Conservation (phyloP, 2,888 invertebrate species). For the Eupithecia exiguata region DNA sequence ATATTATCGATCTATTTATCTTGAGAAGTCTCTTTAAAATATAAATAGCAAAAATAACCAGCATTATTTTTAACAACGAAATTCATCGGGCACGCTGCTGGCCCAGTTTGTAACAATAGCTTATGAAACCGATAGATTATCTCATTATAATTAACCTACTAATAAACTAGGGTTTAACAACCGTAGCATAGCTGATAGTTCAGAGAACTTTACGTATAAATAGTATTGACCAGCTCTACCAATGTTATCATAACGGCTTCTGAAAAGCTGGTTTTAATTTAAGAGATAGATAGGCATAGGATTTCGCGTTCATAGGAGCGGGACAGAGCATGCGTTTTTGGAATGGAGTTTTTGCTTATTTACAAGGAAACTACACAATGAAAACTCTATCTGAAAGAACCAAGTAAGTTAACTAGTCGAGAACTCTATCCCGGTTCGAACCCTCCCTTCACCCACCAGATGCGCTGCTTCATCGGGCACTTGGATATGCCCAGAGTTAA, state of each 20-base stretch:
- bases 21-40: too few species aligned
- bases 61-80: not conserved
- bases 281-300: too few species aligned
- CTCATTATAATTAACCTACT: slow-evolving; percentile 24
- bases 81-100: slow-evolving; percentile 4
- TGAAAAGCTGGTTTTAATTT: not conserved
- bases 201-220: not conserved
- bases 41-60: not conserved
- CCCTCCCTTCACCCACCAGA: slow-evolving; percentile 91
- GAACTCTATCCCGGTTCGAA: slow-evolving; percentile 95
- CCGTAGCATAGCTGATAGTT: slow-evolving; percentile 14
- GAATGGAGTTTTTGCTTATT: too few species aligned
- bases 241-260: not conserved
- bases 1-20: too few species aligned
- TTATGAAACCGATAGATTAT: slow-evolving; percentile 30
- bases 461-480: slow-evolving; percentile 94
- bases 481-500: slow-evolving; percentile 93
- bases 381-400: too few species aligned
- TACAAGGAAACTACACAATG: too few species aligned
- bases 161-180: slow-evolving; percentile 15
- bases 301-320: too few species aligned
- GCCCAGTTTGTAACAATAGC: slow-evolving; percentile 25
- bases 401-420: too few species aligned
- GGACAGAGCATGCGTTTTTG: too few species aligned
- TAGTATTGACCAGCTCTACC: not conserved